Base-by-base conservation (phyloP, 2,113 vertebrate genomes). In the Rhegmatorhina hoffmannsi region DNA sequence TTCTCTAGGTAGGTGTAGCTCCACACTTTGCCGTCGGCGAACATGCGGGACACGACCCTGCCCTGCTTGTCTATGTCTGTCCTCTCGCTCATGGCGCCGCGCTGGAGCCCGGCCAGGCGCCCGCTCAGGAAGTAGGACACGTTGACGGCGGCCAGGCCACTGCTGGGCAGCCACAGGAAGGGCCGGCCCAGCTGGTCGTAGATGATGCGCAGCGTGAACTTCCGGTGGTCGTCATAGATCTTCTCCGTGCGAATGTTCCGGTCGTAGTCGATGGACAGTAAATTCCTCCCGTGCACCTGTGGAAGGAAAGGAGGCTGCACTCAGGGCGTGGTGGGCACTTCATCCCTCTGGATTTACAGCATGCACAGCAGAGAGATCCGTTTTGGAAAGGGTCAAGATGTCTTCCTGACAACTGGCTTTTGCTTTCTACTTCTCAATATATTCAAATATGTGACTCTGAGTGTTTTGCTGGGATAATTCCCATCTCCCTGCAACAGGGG, bases 1-100 rank as follows among this genome's bases (percentile, higher is more conserved):
- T 99, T 99, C 95, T 99, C 99, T 10, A 99, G 98, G 92, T 99
- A 99, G 90, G 99, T 99, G 97, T 99, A 99, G 98, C 99, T 99
- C 99, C 99, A 99, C 47, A 99, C 98, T 89, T 99, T 99, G 46
- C 99, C 99, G 6, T 99, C 99, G 3, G 99, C 98, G 81, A 99
- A 99, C 90, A 99, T 98, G 67, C 99, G 99, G 0, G 99, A 99
- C 70, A 99, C 87, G 46, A 99, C 98, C 90, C 99, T 98, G 60
- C 99, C 99, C 86, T 99, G 99, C 53, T 98, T 97, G 90, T 99
- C 99, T 11, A 99, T 99, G 40, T 99, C 99, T 0, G 99, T 99
- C 89, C 98, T 98, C 95, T 99, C 99, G 5, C 99, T 99, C 99
- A 99, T 99, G 96, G 99, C 99, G 1, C 99, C 99, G 2, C 99